Base-by-base conservation (phyloP, 2,888 invertebrate genomes). In the Lamellibrachia satsuma region DNA sequence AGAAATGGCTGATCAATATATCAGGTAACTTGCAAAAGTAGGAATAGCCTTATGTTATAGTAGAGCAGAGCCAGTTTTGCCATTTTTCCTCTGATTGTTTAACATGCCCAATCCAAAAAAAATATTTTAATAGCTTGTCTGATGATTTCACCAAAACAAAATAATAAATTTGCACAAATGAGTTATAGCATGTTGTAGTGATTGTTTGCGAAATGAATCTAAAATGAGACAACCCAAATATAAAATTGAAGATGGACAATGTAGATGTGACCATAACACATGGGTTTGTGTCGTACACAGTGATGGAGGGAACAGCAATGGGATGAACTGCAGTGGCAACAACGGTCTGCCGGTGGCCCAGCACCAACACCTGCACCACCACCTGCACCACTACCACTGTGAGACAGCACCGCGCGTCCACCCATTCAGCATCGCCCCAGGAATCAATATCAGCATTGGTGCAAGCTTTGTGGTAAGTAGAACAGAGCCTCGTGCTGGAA, bases 331-430 rank as follows among this genome's bases (percentile, higher is more conserved):
- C n/a, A 75, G 39, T 52, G 90, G 52, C 55, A 52, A 11, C 91
- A 52, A 27, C 60, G 39, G n/a, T 52, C 52, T 27, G 27, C 60
- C 92, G 3, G 27, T 27, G 39, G 51, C 92, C n/a, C 60, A n/a
- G 27, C 52, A 51, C 93, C 92, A 90, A 93, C 98, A 98, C 94
- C 97, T 98, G 2, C 98, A 98, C 96, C 98, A 98, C 96, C 98
- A 98, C 95, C 97, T 98, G 97, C 98, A 98, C 95, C 98, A 98
- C 96, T 98, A 98, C 96, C 97, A 97, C 95, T 95, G 95, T 92
- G 96, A 96, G 90, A 95, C 95, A 92, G 95, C 96, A 60, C 97
- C 96, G 52, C 96, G 96, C 93, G 95, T 97, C 95, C 97, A 97
- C 94, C 97, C 97, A 94, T 95, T 94, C 93, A 92, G 92, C 75